Evolutionary conservation across 2,113 vertebrate genomes (phyloP).

Genomic region (Hoplias malabaricus): DNA sequence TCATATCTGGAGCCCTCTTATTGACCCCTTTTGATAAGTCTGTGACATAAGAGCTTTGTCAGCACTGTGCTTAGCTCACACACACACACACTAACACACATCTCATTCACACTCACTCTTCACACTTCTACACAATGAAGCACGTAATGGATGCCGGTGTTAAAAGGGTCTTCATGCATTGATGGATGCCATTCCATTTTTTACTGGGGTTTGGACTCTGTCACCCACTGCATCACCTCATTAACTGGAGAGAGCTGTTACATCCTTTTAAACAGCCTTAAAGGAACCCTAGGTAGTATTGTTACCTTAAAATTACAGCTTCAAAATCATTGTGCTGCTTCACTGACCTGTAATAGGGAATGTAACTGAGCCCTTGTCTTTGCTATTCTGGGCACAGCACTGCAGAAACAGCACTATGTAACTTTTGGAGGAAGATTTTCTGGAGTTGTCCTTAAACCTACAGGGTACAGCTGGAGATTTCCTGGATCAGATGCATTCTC

Average conservation of each 20-base stretch:
- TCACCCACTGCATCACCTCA: background rate
- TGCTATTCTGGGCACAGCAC: too few relatives aligned
- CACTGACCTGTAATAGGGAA: too few relatives aligned
- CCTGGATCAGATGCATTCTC: too few relatives aligned
- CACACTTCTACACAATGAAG: background rate
- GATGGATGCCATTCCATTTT: slow-evolving; percentile 17
- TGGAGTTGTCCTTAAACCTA: too few relatives aligned
- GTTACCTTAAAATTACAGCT: too few relatives aligned
- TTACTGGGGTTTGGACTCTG: background rate
- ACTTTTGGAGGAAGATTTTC: too few relatives aligned
- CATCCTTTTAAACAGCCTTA: background rate
- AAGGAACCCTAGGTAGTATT: too few relatives aligned
- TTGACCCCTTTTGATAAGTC: slow-evolving; percentile 9
- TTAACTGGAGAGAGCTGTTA: background rate
- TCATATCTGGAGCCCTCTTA: background rate
- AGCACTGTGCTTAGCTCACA: background rate
- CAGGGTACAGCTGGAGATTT: too few relatives aligned
- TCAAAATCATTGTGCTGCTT: too few relatives aligned
- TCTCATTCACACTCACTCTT: background rate
- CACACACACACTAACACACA: background rate
- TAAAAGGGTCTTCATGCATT: slow-evolving; percentile 18
- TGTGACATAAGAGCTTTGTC: slow-evolving; percentile 15
- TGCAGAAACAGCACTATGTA: too few relatives aligned
- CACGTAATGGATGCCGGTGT: slow-evolving; percentile 17
- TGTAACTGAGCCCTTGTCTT: too few relatives aligned